Conservation (phyloP, 2,888 invertebrate species). For the Cephus nigrinus region DNA sequence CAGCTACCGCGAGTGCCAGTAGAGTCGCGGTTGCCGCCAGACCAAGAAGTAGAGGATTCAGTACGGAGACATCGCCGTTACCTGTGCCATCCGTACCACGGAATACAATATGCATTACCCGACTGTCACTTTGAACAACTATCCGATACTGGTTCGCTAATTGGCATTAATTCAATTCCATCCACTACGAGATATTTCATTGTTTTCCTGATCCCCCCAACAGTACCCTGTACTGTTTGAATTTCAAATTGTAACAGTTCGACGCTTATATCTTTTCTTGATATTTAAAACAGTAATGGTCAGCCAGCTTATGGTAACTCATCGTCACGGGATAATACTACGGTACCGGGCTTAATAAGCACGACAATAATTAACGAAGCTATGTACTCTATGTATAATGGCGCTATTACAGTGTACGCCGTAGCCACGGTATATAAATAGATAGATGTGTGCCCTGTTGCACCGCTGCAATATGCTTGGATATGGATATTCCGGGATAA, state of each 20-base stretch:
- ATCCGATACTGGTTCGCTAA: neutral
- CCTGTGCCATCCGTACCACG: neutral
- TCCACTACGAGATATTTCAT: neutral
- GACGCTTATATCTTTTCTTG: neutral
- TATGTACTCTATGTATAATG: conserved; percentile 45
- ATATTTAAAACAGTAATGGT: neutral
- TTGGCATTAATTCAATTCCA: neutral
- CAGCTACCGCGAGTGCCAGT: conserved; percentile 80
- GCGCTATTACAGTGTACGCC: conserved; percentile 38
- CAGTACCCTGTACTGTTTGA: neutral
- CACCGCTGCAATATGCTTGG: conserved; percentile 23
- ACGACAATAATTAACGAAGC: conserved; percentile 55
- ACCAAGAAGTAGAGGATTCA: conserved; percentile 82
- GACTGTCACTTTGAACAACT: neutral
- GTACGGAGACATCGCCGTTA: conserved; percentile 51
- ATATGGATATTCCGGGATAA: conserved; percentile 1
- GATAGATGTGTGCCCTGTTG: conserved; percentile 40
- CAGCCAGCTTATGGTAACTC: neutral
- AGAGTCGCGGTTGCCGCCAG: conserved; percentile 82
- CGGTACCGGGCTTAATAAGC: conserved; percentile 47
- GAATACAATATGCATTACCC: neutral
- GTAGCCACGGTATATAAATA: conserved; percentile 42
- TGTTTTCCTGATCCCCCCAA: neutral
- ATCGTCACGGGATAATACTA: conserved; percentile 10
- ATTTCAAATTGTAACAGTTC: neutral